Evolutionary conservation across 2,797 vertebrate genomes (phyloP), one percentile per base, ranked within the genome.

Genomic region (Notoglanidium macrostoma): DNA sequence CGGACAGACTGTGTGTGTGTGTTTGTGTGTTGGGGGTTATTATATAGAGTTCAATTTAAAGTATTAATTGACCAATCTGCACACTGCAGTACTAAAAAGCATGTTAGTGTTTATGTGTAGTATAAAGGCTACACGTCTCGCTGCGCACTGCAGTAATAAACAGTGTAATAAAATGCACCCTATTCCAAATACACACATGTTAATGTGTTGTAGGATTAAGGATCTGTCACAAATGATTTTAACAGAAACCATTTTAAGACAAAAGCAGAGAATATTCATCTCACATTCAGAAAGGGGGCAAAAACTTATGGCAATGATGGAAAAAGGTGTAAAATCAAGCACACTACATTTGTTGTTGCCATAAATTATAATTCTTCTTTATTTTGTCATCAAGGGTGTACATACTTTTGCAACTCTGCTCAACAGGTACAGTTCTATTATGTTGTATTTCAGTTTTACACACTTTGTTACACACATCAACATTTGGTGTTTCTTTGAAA

Each of bases 11-110:
- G 49, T 55, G 65, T 29, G 61, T 49, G 46, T 67, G 63, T 68
- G 81, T 83, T 44, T 83, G 79, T 65, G 80, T 83, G 61, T 40
- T n/a, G n/a, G n/a, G n/a, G n/a, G n/a, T n/a, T n/a, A n/a, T n/a
- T n/a, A n/a, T n/a, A 46, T 46, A 46, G 2, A 6, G n/a, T 44
- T 73, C 26, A 44, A 35, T 76, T 51, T n/a, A 7, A 17, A n/a
- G 1, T 26, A 51, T 51, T 15, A 29, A 17, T 32, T 17, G 21
- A 55, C 0, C 51, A 55, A 15, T 32, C 14, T 9, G n/a, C 1
- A 54, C 10, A 54, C n/a, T 17, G 17, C n/a, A 54, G 46, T 4
- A 32, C 49, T 55, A 32, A 15, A 76, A 14, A 78, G 12, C 54
- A 51, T 51, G 12, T 26, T 76, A 29, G 0, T 54, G 26, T 17